Evolutionary conservation across 2,113 vertebrate genomes (phyloP).

Genomic region (Dolichotis patagonum): DNA sequence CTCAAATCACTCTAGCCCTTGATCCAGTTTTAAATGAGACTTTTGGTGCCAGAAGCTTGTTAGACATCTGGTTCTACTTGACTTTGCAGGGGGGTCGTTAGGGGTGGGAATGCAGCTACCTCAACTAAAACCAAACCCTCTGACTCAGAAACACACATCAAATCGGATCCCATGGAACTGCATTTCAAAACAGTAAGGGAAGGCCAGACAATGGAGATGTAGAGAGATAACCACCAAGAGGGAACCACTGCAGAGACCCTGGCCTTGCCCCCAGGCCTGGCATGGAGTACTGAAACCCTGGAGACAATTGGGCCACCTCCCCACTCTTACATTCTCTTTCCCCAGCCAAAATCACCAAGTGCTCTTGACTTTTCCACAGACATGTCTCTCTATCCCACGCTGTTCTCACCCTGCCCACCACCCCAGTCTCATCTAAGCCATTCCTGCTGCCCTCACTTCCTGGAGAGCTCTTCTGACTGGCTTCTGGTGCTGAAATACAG

Average conservation of each 20-base stretch:
- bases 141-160: conserved; percentile 45
- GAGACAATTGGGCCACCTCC: not conserved
- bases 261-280: not conserved
- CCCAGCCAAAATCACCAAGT: no score
- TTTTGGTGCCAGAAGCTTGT: conserved; percentile 79
- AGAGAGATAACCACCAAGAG: not conserved
- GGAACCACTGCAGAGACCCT: not conserved
- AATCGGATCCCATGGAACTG: not conserved
- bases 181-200: conserved; percentile 31
- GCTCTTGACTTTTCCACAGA: not conserved
- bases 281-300: no score
- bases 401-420: accelerated
- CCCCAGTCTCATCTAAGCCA: not conserved
- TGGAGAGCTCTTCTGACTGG: not conserved
- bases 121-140: conserved; percentile 72
- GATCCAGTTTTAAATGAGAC: conserved; percentile 80
- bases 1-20: conserved; percentile 68
- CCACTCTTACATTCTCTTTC: not conserved
- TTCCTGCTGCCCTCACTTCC: not conserved
- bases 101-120: conserved; percentile 65
- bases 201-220: not conserved
- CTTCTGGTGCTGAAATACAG: not conserved
- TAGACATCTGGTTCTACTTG: conserved; percentile 88
- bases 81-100: conserved; percentile 66
- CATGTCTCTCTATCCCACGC: no score